phyloP scores from a whole-genome alignment of 2,888 invertebrate species.

The Melanchra persicariae region DNA sequence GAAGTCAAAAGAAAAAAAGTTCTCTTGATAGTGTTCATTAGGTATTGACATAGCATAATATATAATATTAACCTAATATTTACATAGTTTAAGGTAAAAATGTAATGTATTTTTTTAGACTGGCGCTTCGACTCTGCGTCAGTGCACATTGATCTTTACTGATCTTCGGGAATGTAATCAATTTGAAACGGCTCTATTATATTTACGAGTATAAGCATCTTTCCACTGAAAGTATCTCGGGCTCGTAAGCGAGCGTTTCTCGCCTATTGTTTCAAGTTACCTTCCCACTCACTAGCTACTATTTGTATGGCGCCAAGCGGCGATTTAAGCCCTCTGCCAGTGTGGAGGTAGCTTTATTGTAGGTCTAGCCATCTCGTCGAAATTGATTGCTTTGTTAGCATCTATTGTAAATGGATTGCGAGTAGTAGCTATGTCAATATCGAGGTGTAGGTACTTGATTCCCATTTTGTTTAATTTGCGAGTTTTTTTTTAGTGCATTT shows the following conservation, averaged over 20 bases:
- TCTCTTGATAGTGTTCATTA: no score
- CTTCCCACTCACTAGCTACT: neutral
- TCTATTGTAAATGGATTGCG: conserved; percentile 1
- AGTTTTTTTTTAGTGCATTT: neutral
- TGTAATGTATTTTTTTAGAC: no score
- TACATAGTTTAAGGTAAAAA: no score
- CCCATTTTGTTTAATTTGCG: neutral
- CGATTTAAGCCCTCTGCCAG: neutral
- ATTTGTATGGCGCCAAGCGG: neutral
- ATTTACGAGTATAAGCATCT: no score
- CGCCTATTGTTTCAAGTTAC: neutral
- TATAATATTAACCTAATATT: no score
- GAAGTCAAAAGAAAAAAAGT: no score
- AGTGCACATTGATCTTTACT: neutral
- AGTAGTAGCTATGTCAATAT: neutral
- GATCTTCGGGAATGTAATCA: neutral
- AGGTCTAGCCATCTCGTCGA: conserved; percentile 4
- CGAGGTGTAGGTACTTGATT: neutral
- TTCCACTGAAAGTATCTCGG: neutral
- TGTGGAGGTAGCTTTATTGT: conserved; percentile 11
- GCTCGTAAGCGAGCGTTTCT: neutral
- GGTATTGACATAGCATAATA: no score
- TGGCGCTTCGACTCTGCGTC: no score
- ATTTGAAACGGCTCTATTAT: neutral
- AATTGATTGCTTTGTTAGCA: conserved; percentile 14